Conservation (phyloP, 2,888 invertebrate species). For the Tiphia femorata region DNA sequence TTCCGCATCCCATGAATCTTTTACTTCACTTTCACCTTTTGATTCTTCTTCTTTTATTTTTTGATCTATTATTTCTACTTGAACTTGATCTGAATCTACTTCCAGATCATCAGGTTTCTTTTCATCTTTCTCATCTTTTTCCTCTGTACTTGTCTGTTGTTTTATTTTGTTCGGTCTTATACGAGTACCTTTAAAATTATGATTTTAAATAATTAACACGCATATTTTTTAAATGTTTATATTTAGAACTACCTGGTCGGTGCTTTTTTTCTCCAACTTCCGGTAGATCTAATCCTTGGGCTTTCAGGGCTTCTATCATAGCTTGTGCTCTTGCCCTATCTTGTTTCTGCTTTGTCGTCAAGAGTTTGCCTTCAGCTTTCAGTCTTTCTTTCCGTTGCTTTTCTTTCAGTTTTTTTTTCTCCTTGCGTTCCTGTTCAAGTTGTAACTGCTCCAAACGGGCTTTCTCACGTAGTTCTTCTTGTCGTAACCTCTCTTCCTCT, state of each 20-base stretch:
- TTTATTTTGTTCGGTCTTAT: slow-evolving; percentile 80
- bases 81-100: slow-evolving; percentile 52
- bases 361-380: slow-evolving; percentile 95
- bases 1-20: slow-evolving; percentile 89
- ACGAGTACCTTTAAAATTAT: slow-evolving; percentile 75
- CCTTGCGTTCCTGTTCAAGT: slow-evolving; percentile 88
- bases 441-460: slow-evolving; percentile 81
- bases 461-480: slow-evolving; percentile 81
- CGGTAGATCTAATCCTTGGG: slow-evolving; percentile 88
- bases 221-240: not conserved
- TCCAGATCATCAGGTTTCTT: slow-evolving; percentile 67
- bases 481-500: slow-evolving; percentile 84
- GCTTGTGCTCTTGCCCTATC: slow-evolving; percentile 90
- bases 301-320: slow-evolving; percentile 88
- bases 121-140: slow-evolving; percentile 70
- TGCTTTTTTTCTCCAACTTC: slow-evolving; percentile 76
- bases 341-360: slow-evolving; percentile 94
- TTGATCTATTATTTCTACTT: slow-evolving; percentile 72
- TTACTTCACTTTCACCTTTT: slow-evolving; percentile 73
- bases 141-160: slow-evolving; percentile 74
- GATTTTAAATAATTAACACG: not conserved
- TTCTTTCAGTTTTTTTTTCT: slow-evolving; percentile 90
- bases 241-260: slow-evolving; percentile 68
- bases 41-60: slow-evolving; percentile 63
- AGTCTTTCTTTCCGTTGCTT: slow-evolving; percentile 92